Evolutionary conservation across 1,140 invertebrate genomes (phyloP).

Genomic region (Mylabris phalerata): DNA sequence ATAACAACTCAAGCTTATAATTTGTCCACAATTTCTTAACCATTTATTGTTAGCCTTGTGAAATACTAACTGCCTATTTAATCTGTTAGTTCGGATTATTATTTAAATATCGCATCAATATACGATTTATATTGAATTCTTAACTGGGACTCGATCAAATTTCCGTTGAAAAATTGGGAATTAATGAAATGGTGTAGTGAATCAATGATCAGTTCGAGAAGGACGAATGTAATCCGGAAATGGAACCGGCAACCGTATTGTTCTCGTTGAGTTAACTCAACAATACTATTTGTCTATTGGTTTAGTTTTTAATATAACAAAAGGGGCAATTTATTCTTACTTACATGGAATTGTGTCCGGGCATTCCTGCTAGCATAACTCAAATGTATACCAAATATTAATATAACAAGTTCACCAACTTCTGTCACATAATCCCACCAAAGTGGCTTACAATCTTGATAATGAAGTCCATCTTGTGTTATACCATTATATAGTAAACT

Average conservation of each 20-base stretch:
- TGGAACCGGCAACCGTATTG: conserved; percentile 12
- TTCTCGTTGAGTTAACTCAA: conserved; percentile 8
- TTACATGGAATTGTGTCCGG: conserved; percentile 68
- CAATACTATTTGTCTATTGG: background rate
- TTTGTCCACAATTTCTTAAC: too few relatives aligned
- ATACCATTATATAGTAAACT: conserved; percentile 44
- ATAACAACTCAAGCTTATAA: too few relatives aligned
- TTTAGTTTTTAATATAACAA: background rate
- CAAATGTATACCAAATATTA: conserved; percentile 75
- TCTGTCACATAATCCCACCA: conserved; percentile 89
- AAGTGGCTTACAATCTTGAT: conserved; percentile 64
- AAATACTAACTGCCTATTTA: too few relatives aligned
- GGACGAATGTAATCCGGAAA: conserved; percentile 11
- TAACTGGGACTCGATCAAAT: too few relatives aligned
- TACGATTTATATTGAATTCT: too few relatives aligned
- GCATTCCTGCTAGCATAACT: conserved; percentile 76
- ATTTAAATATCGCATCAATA: too few relatives aligned
- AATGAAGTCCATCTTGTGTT: conserved; percentile 46
- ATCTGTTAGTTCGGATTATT: too few relatives aligned
- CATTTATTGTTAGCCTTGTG: too few relatives aligned
- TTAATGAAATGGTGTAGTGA: conserved; percentile 13
- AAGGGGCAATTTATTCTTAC: conserved; percentile 1
- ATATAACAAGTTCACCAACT: conserved; percentile 73
- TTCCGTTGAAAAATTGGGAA: conserved; percentile 7
- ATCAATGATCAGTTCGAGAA: conserved; percentile 3